Percentiles rank a stretch among this genome's conserved stretches.
Evolutionary conservation across 2,888 invertebrate genomes (phyloP).

Genomic region (Drosophila multiciliata): DNA sequence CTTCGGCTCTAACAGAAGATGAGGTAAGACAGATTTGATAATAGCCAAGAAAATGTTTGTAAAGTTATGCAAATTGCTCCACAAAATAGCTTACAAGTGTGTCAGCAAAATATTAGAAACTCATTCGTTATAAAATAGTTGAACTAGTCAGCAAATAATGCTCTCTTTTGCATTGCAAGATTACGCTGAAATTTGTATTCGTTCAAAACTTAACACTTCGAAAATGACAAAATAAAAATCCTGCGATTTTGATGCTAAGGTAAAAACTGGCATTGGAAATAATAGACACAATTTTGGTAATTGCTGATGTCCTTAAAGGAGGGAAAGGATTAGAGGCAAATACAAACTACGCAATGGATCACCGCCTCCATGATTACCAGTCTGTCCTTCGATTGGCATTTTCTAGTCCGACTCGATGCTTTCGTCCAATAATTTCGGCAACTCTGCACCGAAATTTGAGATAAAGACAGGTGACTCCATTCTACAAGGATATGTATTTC

Average conservation of each 20-base stretch:
- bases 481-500: not conserved
- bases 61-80: not conserved
- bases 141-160: not conserved
- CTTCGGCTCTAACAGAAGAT: not conserved
- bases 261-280: not conserved
- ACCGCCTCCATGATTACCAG: not conserved
- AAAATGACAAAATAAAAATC: not conserved
- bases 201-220: not conserved
- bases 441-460: not conserved
- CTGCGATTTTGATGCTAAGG: not conserved
- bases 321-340: not conserved
- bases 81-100: not conserved
- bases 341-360: not conserved
- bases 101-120: not conserved
- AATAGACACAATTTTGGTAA: not conserved
- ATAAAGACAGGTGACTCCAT: not conserved
- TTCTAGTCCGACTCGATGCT: not conserved
- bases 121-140: not conserved
- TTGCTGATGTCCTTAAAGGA: not conserved
- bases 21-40: not conserved
- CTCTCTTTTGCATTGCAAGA: not conserved
- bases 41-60: not conserved
- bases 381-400: not conserved
- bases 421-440: not conserved
- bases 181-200: accelerated